Evolutionary conservation across 1,140 invertebrate species (phyloP).

Genomic region (Temnothorax nylanderi): DNA sequence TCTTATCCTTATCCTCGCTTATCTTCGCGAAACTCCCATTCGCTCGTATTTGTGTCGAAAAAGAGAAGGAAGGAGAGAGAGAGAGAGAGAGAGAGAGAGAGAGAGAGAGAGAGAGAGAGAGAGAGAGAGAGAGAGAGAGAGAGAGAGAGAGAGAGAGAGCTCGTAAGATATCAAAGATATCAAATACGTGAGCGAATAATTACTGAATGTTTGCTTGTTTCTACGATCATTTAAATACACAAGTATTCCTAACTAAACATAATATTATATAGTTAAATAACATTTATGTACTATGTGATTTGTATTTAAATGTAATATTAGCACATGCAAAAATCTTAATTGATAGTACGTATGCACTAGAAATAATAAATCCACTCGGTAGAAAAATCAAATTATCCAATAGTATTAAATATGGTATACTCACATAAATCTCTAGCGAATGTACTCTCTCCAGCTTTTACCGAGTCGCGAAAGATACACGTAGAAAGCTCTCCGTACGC

Average conservation of each 20-base stretch:
- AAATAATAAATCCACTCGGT: not conserved
- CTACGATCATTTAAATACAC: not conserved
- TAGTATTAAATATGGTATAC: conserved; percentile 39
- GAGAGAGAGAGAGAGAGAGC: not conserved
- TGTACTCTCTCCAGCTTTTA: conserved; percentile 10
- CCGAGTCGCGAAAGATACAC: conserved; percentile 10
- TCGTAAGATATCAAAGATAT: not conserved
- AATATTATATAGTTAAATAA: not conserved
- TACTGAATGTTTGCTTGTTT: not conserved
- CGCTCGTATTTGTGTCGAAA: conserved; percentile 36
- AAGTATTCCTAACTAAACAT: not conserved
- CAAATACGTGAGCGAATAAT: not conserved
- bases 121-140: not conserved
- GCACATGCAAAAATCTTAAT: not conserved
- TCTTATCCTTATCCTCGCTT: conserved; percentile 45
- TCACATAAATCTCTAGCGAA: conserved; percentile 52
- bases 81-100: not conserved
- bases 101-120: not conserved
- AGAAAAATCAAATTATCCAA: not conserved
- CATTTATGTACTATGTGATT: not conserved
- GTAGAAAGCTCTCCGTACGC: not conserved
- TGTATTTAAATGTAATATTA: not conserved
- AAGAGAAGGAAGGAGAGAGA: not conserved
- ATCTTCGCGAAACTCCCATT: conserved; percentile 23
- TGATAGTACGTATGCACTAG: not conserved